Percentiles rank a stretch among this genome's conserved stretches.
phyloP scores from a whole-genome alignment of 92 coral and sea anemone species.

The Hydrozoanthus gracilis region DNA sequence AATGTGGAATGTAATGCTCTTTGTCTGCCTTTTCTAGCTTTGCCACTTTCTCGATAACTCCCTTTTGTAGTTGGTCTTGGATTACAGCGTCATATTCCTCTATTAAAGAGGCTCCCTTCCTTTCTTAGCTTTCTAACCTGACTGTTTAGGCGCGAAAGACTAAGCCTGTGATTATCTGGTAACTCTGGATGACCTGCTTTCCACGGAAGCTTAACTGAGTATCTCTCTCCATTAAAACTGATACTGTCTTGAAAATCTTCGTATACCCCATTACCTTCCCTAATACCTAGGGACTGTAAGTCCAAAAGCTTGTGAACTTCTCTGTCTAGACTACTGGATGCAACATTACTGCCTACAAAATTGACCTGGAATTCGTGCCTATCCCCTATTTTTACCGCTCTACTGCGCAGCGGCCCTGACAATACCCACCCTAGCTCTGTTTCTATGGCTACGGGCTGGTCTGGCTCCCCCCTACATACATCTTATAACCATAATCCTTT shows the following conservation, averaged over 20 bases:
- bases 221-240: no score
- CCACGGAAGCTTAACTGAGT: conserved; percentile 47
- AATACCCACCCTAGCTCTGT: no score
- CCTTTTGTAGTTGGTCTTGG: not conserved
- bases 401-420: conserved; percentile 9
- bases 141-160: not conserved
- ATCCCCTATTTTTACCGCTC: not conserved
- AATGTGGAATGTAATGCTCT: not conserved
- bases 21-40: not conserved
- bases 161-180: conserved; percentile 42
- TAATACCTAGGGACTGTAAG: conserved; percentile 56
- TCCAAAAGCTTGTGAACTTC: conserved; percentile 42
- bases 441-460: no score
- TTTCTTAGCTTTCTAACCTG: conserved; percentile 28
- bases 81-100: conserved; percentile 54
- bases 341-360: not conserved
- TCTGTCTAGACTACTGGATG: not conserved
- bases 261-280: conserved; percentile 45
- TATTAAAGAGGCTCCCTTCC: conserved; percentile 37
- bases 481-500: no score
- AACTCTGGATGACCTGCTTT: conserved; percentile 45
- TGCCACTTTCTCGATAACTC: no score
- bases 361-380: no score
- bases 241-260: conserved; percentile 45
- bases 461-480: no score